Percentiles rank a stretch among this genome's conserved stretches.
These are phyloP conservation scores for Acleris sparsana DNA, from an alignment of 2,888 invertebrate species.

Conservation along the genomic window DNA sequence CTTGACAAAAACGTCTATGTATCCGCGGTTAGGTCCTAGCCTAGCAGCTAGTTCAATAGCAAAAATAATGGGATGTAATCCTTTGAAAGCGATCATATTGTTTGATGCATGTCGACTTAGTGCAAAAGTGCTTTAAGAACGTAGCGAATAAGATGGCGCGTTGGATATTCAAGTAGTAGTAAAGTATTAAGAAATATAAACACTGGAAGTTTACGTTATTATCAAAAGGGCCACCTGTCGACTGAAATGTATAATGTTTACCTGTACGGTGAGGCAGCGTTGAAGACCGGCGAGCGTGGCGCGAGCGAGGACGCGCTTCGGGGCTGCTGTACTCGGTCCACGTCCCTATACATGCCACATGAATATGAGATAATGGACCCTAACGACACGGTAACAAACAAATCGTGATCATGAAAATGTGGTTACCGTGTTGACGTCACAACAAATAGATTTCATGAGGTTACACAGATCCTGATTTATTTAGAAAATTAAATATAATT, in stretches of 20 bases:
- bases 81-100: too few relatives aligned
- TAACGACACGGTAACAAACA: constrained; percentile 5
- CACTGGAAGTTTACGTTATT: not conserved
- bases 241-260: constrained; percentile 45
- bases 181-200: too few relatives aligned
- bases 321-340: constrained; percentile 63
- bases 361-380: constrained; percentile 28
- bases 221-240: constrained; percentile 8
- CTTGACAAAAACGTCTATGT: too few relatives aligned
- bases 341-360: constrained; percentile 62
- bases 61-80: too few relatives aligned
- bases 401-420: not conserved
- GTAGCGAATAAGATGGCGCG: not conserved
- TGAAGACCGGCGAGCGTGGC: constrained; percentile 69
- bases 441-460: not conserved
- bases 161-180: constrained; percentile 1
- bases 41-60: too few relatives aligned
- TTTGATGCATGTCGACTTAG: too few relatives aligned
- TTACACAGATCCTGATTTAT: too few relatives aligned
- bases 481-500: too few relatives aligned
- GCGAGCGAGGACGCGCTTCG: constrained; percentile 61
- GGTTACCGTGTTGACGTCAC: constrained; percentile 5
- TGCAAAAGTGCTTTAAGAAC: too few relatives aligned
- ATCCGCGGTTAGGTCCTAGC: too few relatives aligned
- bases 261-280: constrained; percentile 77